Evolutionary conservation across 2,797 vertebrate genomes (phyloP).

Genomic region (Mus spretus): DNA sequence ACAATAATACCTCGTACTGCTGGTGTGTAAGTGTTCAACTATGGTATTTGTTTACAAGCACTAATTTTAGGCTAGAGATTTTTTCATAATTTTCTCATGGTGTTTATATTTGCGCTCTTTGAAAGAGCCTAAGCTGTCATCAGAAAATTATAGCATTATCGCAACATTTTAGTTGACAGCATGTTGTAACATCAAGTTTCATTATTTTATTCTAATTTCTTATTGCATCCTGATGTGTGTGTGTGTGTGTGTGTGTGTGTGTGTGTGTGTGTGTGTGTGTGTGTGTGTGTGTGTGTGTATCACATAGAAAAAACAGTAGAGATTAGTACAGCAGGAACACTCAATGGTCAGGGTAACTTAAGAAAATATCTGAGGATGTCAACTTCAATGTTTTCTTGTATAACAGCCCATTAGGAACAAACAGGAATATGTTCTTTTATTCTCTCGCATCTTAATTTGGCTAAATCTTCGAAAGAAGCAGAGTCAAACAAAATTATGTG

Average conservation of each 20-base stretch:
- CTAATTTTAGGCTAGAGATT: constrained; percentile 42
- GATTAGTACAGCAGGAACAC: background rate
- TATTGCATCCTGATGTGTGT: background rate
- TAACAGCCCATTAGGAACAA: background rate
- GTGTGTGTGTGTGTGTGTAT: background rate
- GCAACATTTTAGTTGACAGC: constrained; percentile 67
- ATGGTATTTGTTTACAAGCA: constrained; percentile 56
- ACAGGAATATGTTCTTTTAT: background rate
- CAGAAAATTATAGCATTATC: constrained; percentile 56
- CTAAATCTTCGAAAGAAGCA: background rate
- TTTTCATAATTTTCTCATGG: constrained; percentile 39
- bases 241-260: background rate
- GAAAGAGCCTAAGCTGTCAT: constrained; percentile 45
- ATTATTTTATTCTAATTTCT: constrained; percentile 15
- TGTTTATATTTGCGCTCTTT: constrained; percentile 29
- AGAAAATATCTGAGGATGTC: background rate
- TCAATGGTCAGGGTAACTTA: background rate
- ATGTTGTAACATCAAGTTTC: constrained; percentile 36
- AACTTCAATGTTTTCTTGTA: constrained; percentile 9
- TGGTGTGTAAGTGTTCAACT: constrained; percentile 51
- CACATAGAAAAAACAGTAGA: constrained; percentile 20
- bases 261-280: no score
- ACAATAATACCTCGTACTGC: background rate
- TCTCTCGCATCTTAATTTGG: background rate
- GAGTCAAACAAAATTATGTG: background rate